Evolutionary conservation across 2,797 vertebrate species (phyloP), one percentile per base, ranked within the genome.

Genomic region (Acanthurus lineatus): DNA sequence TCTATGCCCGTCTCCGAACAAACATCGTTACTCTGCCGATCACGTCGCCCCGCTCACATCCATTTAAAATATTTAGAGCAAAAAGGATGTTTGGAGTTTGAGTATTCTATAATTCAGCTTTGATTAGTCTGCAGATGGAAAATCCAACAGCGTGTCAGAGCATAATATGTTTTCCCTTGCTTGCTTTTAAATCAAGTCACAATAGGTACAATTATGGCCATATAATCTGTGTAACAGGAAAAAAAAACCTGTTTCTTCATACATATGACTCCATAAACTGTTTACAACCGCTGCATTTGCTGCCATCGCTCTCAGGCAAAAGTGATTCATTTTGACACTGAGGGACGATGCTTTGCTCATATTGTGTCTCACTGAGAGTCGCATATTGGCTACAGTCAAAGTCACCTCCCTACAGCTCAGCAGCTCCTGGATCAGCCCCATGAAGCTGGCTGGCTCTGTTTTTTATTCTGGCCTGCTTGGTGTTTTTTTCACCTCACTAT

Each of bases 1-100:
- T 78, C 79, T 49, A 63, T 16, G 79, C 69, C 45, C 6, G 60
- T 74, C 81, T 68, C 64, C 76, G 75, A 80, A 83, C 82, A 89
- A 90, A 90, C 86, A 69, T 73, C 4, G 63, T 89, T 84, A 77
- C 78, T 75, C 40, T 88, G 83, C 79, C 6, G 69, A 69, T 91
- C 89, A 92, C 52, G 73, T 86, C 22, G 20, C 28, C 20, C 65
- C 0, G 69, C 87, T 82, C 71, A 6, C 74, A 69, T 80, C 75
- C 72, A 77, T 89, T 88, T 91, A 59, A 89, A 91, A 92, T 90
- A 93, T 93, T 88, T 85, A 86, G 63, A 86, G 75, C 68, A 75
- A 88, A 90, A 84, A 82, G 78, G 77, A 77, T 82, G 79, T 86
- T 88, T 77, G 65, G 87, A 84, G 73, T 80, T 76, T 71, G 67